Evolutionary conservation across 2,797 vertebrate genomes (phyloP).

Genomic region (Melanotaenia nigrans): DNA sequence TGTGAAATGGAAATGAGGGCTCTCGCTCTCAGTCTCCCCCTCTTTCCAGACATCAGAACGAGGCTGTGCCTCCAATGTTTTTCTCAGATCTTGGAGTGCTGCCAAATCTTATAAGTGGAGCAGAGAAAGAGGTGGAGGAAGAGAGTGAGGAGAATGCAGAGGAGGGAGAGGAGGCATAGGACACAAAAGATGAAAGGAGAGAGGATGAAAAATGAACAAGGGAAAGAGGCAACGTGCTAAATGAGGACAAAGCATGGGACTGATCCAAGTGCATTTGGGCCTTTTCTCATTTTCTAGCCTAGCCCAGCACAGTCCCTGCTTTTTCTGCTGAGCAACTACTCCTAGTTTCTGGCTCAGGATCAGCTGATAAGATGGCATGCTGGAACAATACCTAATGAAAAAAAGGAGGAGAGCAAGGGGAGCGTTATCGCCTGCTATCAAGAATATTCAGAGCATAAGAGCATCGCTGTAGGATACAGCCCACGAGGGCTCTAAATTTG

Average conservation of each 20-base stretch:
- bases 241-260: conserved; percentile 71
- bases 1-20: conserved; percentile 92
- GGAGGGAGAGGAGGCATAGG: conserved; percentile 67
- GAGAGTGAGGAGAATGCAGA: conserved; percentile 72
- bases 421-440: conserved; percentile 49
- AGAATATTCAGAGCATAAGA: conserved; percentile 39
- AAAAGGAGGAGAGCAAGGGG: conserved; percentile 54
- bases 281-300: conserved; percentile 67
- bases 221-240: conserved; percentile 65
- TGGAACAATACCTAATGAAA: conserved; percentile 69
- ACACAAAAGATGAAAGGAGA: conserved; percentile 73
- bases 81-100: conserved; percentile 84
- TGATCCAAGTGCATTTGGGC: conserved; percentile 68
- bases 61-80: conserved; percentile 86
- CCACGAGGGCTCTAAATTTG: conserved; percentile 20
- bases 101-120: conserved; percentile 86
- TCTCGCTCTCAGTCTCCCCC: conserved; percentile 68
- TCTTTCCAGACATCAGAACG: conserved; percentile 86
- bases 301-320: conserved; percentile 68
- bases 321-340: conserved; percentile 83
- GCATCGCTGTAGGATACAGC: conserved; percentile 23
- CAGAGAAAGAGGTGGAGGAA: conserved; percentile 60
- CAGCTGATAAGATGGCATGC: conserved; percentile 80
- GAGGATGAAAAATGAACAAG: conserved; percentile 75
- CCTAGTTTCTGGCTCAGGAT: conserved; percentile 75